Evolutionary conservation across 2,888 invertebrate species (phyloP).

Genomic region (Himalopsyche anomala): DNA sequence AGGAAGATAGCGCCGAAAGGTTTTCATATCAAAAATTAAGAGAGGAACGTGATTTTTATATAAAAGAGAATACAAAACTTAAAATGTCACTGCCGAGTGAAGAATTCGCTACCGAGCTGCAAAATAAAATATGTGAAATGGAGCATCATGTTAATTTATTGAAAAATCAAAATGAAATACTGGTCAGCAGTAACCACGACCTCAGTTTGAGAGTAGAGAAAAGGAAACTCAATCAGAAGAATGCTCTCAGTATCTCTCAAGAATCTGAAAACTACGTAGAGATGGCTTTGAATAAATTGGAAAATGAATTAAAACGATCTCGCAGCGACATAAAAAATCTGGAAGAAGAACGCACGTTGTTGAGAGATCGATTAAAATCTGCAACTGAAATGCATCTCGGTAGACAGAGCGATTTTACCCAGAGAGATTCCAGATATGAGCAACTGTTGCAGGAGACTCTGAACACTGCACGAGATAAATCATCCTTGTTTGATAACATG

Average conservation of each 20-base stretch:
- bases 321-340: conserved; percentile 76
- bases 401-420: background rate
- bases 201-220: conserved; percentile 58
- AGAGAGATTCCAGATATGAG: conserved; percentile 40
- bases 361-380: conserved; percentile 77
- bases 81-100: conserved; percentile 67
- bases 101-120: conserved; percentile 72
- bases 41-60: conserved; percentile 67
- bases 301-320: conserved; percentile 74
- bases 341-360: conserved; percentile 78
- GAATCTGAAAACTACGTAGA: conserved; percentile 57
- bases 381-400: conserved; percentile 18
- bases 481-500: conserved; percentile 19
- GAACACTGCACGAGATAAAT: background rate
- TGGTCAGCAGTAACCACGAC: conserved; percentile 66
- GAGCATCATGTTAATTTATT: conserved; percentile 75
- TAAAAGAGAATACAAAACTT: conserved; percentile 49
- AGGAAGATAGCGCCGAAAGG: background rate
- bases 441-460: conserved; percentile 16
- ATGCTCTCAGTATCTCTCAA: conserved; percentile 4
- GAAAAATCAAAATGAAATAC: conserved; percentile 74
- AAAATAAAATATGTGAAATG: conserved; percentile 74
- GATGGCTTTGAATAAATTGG: conserved; percentile 55
- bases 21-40: conserved; percentile 70
- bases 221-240: conserved; percentile 33